phyloP scores from a whole-genome alignment of 64 coral and sea anemone species.

The Actinia tenebrosa region DNA sequence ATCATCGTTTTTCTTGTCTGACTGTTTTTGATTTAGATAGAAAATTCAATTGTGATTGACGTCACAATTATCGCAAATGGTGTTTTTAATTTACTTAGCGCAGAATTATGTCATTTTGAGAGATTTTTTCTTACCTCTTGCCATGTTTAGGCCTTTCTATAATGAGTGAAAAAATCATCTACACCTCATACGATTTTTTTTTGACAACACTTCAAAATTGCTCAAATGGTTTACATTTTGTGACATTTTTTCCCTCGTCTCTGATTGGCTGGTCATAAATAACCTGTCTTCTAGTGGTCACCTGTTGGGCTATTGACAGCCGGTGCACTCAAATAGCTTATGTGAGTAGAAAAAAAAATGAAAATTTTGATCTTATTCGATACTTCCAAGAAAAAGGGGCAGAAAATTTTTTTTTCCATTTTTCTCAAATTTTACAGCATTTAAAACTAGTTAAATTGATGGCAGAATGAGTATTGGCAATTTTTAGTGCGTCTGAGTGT shows the following conservation, averaged over 20 bases:
- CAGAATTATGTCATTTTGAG: too few species aligned
- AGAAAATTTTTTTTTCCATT: neutral
- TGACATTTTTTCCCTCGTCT: neutral
- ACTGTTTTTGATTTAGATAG: too few species aligned
- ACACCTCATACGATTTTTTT: neutral
- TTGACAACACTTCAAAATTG: neutral
- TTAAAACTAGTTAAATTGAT: neutral
- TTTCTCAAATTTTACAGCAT: neutral
- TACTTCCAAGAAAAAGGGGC: neutral
- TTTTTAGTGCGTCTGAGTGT: too few species aligned
- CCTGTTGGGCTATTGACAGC: constrained; percentile 1
- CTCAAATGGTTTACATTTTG: neutral
- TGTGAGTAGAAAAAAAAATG: neutral
- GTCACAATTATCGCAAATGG: too few species aligned
- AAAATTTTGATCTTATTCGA: neutral
- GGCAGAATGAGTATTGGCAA: neutral
- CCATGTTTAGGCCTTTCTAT: too few species aligned
- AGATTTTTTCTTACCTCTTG: too few species aligned
- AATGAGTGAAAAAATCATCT: too few species aligned
- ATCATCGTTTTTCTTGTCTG: too few species aligned
- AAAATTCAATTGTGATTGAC: too few species aligned
- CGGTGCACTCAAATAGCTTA: neutral
- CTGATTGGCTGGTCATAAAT: neutral
- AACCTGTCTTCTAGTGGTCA: neutral
- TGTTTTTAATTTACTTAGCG: too few species aligned